Evolutionary conservation across 1,140 invertebrate species (phyloP).

Genomic region (Aleiodes sp.): DNA sequence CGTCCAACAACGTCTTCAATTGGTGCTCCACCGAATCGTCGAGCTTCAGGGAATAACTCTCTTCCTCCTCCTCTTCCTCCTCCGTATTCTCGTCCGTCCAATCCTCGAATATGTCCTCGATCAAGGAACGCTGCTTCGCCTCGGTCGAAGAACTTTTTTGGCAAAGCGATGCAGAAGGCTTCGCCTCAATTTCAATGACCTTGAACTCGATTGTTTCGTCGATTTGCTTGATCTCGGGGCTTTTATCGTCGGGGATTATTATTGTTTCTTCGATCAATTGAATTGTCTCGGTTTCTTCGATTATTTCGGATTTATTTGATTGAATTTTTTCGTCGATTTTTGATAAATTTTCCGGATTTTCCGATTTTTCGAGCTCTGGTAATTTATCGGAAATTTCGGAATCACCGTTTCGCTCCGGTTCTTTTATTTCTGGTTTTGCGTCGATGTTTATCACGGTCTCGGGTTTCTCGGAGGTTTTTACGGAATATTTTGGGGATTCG

Average conservation of each 20-base stretch:
- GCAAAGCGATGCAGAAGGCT: slow-evolving; percentile 24
- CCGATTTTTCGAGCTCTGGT: not conserved
- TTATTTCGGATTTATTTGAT: slow-evolving; percentile 30
- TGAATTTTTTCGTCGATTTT: slow-evolving; percentile 1
- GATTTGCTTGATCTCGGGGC: not conserved
- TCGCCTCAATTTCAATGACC: slow-evolving; percentile 39
- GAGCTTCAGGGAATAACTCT: slow-evolving; percentile 19
- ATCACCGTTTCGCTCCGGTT: no score
- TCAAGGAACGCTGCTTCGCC: slow-evolving; percentile 54
- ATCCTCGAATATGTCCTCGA: slow-evolving; percentile 63
- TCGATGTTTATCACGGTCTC: no score
- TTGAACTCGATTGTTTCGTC: slow-evolving; percentile 34
- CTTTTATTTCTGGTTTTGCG: no score
- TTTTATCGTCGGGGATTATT: slow-evolving; percentile 24
- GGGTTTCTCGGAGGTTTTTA: no score
- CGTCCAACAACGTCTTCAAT: slow-evolving; percentile 58
- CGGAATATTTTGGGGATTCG: no score
- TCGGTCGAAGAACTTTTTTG: slow-evolving; percentile 18
- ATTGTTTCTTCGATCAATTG: slow-evolving; percentile 43
- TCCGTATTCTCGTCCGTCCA: slow-evolving; percentile 60
- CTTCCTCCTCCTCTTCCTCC: slow-evolving; percentile 58
- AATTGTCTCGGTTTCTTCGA: slow-evolving; percentile 31
- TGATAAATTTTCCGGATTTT: not conserved
- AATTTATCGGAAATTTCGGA: no score
- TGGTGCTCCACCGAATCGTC: slow-evolving; percentile 60